Conservation (phyloP, 2,888 invertebrate genomes). For the Seira ritae region DNA sequence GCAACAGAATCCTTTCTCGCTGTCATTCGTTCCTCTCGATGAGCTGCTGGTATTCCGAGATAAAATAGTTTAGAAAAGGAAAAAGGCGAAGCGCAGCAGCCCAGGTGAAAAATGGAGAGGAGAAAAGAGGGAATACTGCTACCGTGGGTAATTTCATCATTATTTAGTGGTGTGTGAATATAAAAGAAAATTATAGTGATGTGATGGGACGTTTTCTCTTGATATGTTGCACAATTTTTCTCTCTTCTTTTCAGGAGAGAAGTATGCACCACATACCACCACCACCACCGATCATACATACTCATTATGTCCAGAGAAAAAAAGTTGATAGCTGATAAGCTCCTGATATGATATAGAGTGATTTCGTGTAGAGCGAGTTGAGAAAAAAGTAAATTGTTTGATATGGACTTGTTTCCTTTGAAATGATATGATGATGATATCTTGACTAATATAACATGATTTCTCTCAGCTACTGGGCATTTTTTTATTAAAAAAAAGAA, state of each 20-base stretch:
- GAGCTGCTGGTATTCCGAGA: too few species aligned
- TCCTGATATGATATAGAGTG: not conserved
- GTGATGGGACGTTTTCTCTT: not conserved
- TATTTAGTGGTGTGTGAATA: conserved; percentile 23
- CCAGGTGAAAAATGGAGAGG: conserved; percentile 29
- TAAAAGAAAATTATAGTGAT: too few species aligned
- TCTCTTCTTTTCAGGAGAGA: too few species aligned
- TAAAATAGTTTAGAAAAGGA: too few species aligned
- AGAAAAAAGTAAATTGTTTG: conserved; percentile 21
- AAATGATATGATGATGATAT: conserved; percentile 42
- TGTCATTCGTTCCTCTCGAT: too few species aligned
- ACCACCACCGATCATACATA: too few species aligned
- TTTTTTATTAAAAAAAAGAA: too few species aligned
- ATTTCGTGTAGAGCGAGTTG: not conserved
- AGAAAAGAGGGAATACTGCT: not conserved
- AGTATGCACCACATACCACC: too few species aligned
- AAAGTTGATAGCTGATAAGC: conserved; percentile 27
- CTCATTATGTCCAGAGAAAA: not conserved
- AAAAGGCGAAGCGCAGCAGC: too few species aligned
- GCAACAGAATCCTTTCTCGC: too few species aligned
- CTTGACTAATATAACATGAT: conserved; percentile 56
- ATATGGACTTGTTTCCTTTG: conserved; percentile 32
- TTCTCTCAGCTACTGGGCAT: conserved; percentile 59
- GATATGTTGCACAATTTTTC: too few species aligned
- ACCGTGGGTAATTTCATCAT: conserved; percentile 47